These are phyloP conservation scores for Myripristis murdjan DNA, from an alignment of 2,797 vertebrate genomes.

Conservation along the genomic window DNA sequence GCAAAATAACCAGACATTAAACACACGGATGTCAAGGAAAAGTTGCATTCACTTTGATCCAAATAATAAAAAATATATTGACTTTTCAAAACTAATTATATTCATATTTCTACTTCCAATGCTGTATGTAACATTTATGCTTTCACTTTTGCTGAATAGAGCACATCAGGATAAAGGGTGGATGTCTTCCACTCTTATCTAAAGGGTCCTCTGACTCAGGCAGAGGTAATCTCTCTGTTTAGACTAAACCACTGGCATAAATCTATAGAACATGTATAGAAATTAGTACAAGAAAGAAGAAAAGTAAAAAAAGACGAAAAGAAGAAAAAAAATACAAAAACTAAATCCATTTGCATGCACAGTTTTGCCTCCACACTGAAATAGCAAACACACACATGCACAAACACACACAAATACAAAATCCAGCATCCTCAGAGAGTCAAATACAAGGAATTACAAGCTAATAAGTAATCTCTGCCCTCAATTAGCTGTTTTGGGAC, in stretches of 20 bases:
- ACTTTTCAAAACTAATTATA: too few species aligned
- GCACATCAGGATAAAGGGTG: not conserved
- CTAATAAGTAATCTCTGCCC: constrained; percentile 34
- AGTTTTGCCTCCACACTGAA: constrained; percentile 8
- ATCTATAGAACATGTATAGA: not conserved
- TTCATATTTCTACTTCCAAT: not conserved
- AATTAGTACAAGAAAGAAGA: not conserved
- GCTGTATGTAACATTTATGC: not conserved
- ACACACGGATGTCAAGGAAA: not conserved
- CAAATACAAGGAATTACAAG: constrained; percentile 21
- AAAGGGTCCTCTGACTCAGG: not conserved
- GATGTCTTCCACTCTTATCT: not conserved
- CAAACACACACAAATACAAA: constrained; percentile 17
- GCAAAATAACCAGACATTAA: constrained; percentile 23
- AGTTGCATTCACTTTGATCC: constrained; percentile 1
- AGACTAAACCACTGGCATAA: not conserved
- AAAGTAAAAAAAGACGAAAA: not conserved
- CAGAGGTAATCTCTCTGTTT: not conserved
- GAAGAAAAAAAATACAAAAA: constrained; percentile 1
- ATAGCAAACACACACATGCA: not conserved
- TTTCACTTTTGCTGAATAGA: not conserved
- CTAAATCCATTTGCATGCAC: not conserved
- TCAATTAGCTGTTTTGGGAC: constrained; percentile 58
- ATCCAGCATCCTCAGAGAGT: constrained; percentile 9
- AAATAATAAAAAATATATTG: not conserved